These are phyloP conservation scores for Choristoneura fumiferana DNA, from an alignment of 1,140 invertebrate species.

Conservation along the genomic window DNA sequence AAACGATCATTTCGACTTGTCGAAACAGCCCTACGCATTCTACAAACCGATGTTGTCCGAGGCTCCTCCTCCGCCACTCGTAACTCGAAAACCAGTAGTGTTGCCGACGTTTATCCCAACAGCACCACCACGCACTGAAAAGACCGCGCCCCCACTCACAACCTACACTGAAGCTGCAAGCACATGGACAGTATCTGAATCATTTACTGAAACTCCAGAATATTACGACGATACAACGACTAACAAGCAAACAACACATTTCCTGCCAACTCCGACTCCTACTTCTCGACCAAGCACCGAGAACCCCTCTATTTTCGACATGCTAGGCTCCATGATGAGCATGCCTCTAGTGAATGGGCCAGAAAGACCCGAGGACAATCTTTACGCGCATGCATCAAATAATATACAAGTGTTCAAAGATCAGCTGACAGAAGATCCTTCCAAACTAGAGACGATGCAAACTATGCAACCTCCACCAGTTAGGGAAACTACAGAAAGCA, in stretches of 20 bases:
- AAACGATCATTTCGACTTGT: slow-evolving; percentile 42
- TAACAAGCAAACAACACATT: slow-evolving; percentile 21
- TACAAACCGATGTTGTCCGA: slow-evolving; percentile 59
- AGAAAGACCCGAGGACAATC: slow-evolving; percentile 60
- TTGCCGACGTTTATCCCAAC: slow-evolving; percentile 55
- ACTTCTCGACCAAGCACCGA: background rate
- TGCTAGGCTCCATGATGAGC: slow-evolving; percentile 65
- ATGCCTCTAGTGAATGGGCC: slow-evolving; percentile 65
- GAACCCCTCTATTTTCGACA: slow-evolving; percentile 40
- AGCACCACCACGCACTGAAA: slow-evolving; percentile 33
- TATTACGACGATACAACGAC: slow-evolving; percentile 39
- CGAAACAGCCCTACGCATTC: slow-evolving; percentile 48
- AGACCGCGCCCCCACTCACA: slow-evolving; percentile 23
- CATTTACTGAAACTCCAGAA: slow-evolving; percentile 38
- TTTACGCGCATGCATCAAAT: slow-evolving; percentile 68
- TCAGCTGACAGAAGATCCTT: slow-evolving; percentile 35
- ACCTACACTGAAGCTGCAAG: background rate
- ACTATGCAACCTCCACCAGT: slow-evolving; percentile 73
- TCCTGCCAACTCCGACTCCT: slow-evolving; percentile 27
- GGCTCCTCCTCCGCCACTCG: slow-evolving; percentile 37
- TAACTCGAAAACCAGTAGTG: slow-evolving; percentile 27
- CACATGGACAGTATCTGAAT: slow-evolving; percentile 29
- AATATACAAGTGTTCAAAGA: slow-evolving; percentile 59
- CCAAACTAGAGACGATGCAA: slow-evolving; percentile 68
- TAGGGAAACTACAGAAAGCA: slow-evolving; percentile 46